Conservation (phyloP, 1,140 invertebrate genomes). For the Tachypleus tridentatus region DNA sequence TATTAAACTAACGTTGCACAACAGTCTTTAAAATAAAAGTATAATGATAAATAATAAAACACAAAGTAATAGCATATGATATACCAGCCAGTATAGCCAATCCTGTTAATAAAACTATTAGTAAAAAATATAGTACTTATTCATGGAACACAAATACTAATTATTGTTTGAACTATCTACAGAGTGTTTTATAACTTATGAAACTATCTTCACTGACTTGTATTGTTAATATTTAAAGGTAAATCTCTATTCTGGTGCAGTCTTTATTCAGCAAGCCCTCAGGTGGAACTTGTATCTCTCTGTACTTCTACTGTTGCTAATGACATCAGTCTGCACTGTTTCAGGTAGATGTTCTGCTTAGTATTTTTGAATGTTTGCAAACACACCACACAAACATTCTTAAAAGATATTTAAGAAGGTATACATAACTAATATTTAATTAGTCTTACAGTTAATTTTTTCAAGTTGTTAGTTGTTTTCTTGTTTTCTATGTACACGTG, state of each 20-base stretch:
- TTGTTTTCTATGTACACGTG: too few relatives aligned
- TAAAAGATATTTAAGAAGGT: not conserved
- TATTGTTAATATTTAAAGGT: conserved; percentile 29
- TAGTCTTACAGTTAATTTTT: too few relatives aligned
- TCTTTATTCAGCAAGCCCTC: conserved; percentile 43
- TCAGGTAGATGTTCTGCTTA: conserved; percentile 24
- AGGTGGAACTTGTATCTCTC: conserved; percentile 40
- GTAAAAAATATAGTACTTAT: not conserved
- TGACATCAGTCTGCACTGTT: conserved; percentile 40
- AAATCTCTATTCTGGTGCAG: conserved; percentile 38
- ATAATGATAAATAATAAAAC: too few relatives aligned
- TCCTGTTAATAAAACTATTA: not conserved
- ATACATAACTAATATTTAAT: too few relatives aligned
- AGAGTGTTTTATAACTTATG: too few relatives aligned
- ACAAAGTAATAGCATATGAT: too few relatives aligned
- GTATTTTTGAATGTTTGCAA: too few relatives aligned
- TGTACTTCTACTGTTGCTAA: conserved; percentile 35
- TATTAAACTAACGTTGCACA: too few relatives aligned
- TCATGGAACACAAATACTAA: not conserved
- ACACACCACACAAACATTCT: not conserved
- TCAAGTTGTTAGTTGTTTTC: too few relatives aligned
- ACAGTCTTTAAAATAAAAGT: too few relatives aligned
- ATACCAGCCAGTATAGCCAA: not conserved
- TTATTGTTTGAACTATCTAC: not conserved
- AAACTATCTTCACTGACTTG: not conserved